Conservation (phyloP, 2,797 vertebrate species). For the Oophaga sylvatica region DNA sequence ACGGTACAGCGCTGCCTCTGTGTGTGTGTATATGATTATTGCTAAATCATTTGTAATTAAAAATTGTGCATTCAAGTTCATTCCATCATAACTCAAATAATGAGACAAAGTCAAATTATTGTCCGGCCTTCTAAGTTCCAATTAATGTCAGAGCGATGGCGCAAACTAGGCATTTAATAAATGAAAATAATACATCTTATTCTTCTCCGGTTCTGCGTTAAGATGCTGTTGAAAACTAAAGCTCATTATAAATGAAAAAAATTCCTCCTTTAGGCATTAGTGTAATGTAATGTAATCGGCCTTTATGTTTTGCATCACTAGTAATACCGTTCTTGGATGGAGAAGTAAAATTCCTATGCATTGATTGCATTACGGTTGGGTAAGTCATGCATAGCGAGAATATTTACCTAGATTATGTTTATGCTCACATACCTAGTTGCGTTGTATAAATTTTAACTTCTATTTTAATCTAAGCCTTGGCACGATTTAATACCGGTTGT, state of each 20-base stretch:
- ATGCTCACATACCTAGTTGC: constrained; percentile 13
- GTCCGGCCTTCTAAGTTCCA: constrained; percentile 2
- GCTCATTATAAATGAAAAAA: constrained; percentile 53
- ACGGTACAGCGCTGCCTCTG: not conserved
- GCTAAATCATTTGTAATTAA: constrained; percentile 26
- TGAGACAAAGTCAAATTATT: constrained; percentile 27
- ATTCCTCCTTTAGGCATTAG: constrained; percentile 46
- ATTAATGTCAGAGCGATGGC: constrained; percentile 14
- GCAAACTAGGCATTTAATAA: constrained; percentile 35
- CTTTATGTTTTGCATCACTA: constrained; percentile 28
- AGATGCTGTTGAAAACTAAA: constrained; percentile 11
- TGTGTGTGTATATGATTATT: not conserved
- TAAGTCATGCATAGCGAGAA: constrained; percentile 40
- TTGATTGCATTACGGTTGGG: constrained; percentile 28
- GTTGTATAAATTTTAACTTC: constrained; percentile 1
- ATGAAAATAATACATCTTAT: constrained; percentile 44
- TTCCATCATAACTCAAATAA: constrained; percentile 21
- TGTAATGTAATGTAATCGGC: constrained; percentile 41
- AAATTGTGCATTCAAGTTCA: constrained; percentile 8
- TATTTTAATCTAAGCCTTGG: constrained; percentile 21
- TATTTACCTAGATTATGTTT: constrained; percentile 45
- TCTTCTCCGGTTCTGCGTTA: not conserved
- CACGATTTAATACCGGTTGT: constrained; percentile 33
- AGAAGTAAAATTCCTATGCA: constrained; percentile 19
- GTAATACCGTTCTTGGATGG: constrained; percentile 17